phyloP scores from a whole-genome alignment of 2,888 invertebrate species.

The Campopleginae sp. region DNA sequence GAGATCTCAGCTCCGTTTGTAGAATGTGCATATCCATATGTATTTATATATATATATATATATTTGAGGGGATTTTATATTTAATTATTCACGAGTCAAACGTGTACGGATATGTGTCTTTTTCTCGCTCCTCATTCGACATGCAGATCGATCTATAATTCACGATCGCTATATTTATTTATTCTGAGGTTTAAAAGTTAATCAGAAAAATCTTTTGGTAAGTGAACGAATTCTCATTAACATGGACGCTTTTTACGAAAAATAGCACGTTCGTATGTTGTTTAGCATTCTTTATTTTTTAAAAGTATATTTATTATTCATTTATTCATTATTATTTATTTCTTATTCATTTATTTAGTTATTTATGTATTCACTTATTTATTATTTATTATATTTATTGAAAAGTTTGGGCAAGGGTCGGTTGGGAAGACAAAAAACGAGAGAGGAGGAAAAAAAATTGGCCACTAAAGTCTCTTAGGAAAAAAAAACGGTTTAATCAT shows the following conservation, averaged over 20 bases:
- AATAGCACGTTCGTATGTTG: too few species aligned
- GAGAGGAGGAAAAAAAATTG: neutral
- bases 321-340: too few species aligned
- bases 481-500: neutral
- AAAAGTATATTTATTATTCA: too few species aligned
- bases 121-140: constrained; percentile 17
- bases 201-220: constrained; percentile 16
- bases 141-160: constrained; percentile 39
- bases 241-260: too few species aligned
- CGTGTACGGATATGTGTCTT: neutral
- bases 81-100: constrained; percentile 16
- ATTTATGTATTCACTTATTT: too few species aligned
- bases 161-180: neutral
- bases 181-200: neutral
- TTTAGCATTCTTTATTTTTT: too few species aligned
- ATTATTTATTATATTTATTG: too few species aligned
- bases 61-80: constrained; percentile 1
- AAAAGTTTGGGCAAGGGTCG: too few species aligned
- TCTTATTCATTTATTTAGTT: too few species aligned
- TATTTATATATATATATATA: constrained; percentile 33
- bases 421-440: too few species aligned
- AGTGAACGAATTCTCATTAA: neutral
- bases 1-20: constrained; percentile 50
- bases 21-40: neutral
- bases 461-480: neutral